A percentile compares a stretch with the other conserved stretches of the same genome.
These are phyloP conservation scores for Amphipyra tragopoginis DNA, from an alignment of 2,888 invertebrate species.

Conservation along the genomic window DNA sequence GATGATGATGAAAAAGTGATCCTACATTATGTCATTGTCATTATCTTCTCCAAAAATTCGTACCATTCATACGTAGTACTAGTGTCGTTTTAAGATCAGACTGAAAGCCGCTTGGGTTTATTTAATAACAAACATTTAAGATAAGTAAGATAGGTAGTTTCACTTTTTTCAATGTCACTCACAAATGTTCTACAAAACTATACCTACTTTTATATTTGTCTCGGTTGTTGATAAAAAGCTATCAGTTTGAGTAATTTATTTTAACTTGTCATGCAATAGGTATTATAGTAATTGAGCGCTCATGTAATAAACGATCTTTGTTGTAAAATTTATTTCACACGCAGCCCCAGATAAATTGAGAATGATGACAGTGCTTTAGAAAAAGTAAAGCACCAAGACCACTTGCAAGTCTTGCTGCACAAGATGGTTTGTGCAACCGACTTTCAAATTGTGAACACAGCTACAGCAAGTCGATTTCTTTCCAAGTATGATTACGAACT, in stretches of 20 bases:
- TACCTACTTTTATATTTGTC: slow-evolving; percentile 11
- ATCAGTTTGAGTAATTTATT: slow-evolving; percentile 17
- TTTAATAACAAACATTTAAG: slow-evolving; percentile 11
- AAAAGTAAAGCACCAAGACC: too few species aligned
- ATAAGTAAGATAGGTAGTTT: slow-evolving; percentile 15
- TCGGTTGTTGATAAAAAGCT: slow-evolving; percentile 5
- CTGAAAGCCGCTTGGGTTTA: background rate
- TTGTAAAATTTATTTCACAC: background rate
- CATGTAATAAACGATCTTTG: background rate
- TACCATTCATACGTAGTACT: background rate
- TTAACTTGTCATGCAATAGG: background rate
- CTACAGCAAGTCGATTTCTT: too few species aligned
- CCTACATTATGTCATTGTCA: background rate
- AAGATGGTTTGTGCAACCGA: too few species aligned
- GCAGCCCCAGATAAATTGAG: background rate
- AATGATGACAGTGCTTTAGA: too few species aligned
- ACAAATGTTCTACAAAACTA: slow-evolving; percentile 6
- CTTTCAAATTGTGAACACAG: too few species aligned
- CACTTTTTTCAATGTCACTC: slow-evolving; percentile 19
- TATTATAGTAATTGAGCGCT: background rate
- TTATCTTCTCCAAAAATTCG: background rate
- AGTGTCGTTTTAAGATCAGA: slow-evolving; percentile 15
- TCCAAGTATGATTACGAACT: too few species aligned
- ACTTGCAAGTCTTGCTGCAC: too few species aligned
- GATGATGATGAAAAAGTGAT: too few species aligned